phyloP scores from a whole-genome alignment of 2,888 invertebrate genomes.

The Cyaniris semiargus region DNA sequence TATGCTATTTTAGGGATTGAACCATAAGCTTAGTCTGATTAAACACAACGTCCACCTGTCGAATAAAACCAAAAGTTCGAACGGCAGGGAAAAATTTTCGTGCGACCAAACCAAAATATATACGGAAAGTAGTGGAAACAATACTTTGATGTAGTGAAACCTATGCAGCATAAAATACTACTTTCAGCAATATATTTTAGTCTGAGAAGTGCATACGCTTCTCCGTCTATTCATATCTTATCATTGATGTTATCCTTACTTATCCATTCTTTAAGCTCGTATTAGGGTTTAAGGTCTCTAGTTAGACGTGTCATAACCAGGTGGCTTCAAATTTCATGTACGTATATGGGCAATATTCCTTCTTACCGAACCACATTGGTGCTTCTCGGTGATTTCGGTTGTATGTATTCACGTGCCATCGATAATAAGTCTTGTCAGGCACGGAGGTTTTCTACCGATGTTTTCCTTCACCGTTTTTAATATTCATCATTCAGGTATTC shows the following conservation, averaged over 20 bases:
- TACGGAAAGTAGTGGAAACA: neutral
- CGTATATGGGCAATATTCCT: neutral
- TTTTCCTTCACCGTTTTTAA: neutral
- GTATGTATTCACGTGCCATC: neutral
- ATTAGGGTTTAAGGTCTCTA: neutral
- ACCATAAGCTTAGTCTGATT: neutral
- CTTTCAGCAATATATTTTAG: neutral
- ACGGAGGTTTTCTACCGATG: neutral
- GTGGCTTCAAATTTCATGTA: neutral
- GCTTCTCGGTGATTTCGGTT: neutral
- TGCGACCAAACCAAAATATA: slow-evolving; percentile 11
- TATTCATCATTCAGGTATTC: neutral
- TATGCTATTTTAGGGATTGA: slow-evolving; percentile 14
- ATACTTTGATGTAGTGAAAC: neutral
- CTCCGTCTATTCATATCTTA: neutral
- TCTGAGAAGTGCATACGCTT: neutral
- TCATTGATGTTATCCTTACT: neutral
- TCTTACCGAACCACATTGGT: neutral
- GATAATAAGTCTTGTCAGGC: neutral
- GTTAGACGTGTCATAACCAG: neutral
- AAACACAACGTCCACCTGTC: neutral
- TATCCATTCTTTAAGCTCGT: neutral
- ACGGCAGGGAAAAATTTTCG: slow-evolving; percentile 24
- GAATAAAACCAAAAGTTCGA: neutral
- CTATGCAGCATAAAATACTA: slow-evolving; percentile 17